phyloP scores from a whole-genome alignment of 2,888 invertebrate genomes.

The Metallyticus violacea region DNA sequence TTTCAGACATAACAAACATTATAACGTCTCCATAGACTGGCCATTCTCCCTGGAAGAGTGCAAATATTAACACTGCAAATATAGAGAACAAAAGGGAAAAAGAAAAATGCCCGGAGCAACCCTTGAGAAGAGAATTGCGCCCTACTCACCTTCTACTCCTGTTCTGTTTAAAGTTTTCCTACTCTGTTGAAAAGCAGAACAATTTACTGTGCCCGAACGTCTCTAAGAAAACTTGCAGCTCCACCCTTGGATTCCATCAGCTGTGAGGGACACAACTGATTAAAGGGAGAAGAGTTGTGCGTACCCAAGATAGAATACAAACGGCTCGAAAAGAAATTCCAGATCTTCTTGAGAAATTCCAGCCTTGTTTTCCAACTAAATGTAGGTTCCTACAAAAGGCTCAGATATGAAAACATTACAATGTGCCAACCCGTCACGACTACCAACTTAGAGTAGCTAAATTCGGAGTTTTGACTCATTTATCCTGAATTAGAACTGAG shows the following conservation, averaged over 20 bases:
- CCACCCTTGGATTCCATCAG: not conserved
- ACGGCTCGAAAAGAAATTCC: not conserved
- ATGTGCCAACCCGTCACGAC: not conserved
- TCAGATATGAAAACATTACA: not conserved
- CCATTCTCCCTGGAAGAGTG: not conserved
- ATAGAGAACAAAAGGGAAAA: not conserved
- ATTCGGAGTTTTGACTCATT: not conserved
- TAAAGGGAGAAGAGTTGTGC: too few species aligned
- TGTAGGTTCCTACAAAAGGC: not conserved
- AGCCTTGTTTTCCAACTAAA: not conserved
- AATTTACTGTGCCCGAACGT: not conserved
- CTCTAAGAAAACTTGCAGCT: not conserved
- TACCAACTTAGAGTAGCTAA: not conserved
- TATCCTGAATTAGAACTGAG: not conserved
- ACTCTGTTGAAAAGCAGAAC: not conserved
- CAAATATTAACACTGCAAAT: not conserved
- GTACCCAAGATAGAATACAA: too few species aligned
- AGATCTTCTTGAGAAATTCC: not conserved
- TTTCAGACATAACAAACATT: too few species aligned
- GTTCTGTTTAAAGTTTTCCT: not conserved
- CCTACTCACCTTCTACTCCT: not conserved
- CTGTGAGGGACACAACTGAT: not conserved
- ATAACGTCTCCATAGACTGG: too few species aligned
- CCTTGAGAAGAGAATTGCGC: not conserved
- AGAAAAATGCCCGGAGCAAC: not conserved